Evolutionary conservation across 2,113 vertebrate genomes (phyloP).

Genomic region (human): GRCh38 chr21:29754001-29754500

Average conservation of each 20-base stretch:
- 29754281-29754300: neutral
- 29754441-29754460: neutral
- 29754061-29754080: neutral
- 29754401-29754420: neutral
- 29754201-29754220: neutral
- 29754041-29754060: neutral
- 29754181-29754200: neutral
- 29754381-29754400: neutral
- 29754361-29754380: neutral
- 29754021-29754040: neutral
- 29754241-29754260: neutral
- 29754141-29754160: neutral
- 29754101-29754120: neutral
- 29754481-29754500: neutral
- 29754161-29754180: neutral
- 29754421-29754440: neutral
- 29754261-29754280: neutral
- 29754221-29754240: neutral
- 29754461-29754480: neutral
- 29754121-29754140: neutral
- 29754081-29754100: neutral
- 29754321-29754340: neutral
- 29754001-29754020: neutral
- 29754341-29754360: neutral
- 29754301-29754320: neutral